Conservation (phyloP, 1,140 invertebrate species). For the Lepidotrigona ventralis region DNA sequence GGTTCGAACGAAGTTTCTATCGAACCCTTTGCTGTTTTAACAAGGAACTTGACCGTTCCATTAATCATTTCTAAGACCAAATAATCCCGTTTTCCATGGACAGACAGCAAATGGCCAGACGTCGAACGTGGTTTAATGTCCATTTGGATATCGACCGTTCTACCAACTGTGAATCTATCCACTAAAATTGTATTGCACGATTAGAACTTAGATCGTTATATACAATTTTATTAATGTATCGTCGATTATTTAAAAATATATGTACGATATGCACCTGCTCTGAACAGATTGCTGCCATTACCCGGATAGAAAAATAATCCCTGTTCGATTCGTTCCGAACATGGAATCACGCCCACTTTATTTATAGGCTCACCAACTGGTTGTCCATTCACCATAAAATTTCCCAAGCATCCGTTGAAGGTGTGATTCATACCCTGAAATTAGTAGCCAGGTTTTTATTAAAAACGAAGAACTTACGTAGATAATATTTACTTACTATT, state of each 20-base stretch:
- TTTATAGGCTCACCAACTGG: slow-evolving; percentile 82
- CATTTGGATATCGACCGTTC: slow-evolving; percentile 89
- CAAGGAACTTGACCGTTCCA: slow-evolving; percentile 89
- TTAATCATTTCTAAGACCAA: slow-evolving; percentile 93
- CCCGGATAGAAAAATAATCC: slow-evolving; percentile 93
- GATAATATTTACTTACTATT: slow-evolving; percentile 71
- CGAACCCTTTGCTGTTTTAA: slow-evolving; percentile 91
- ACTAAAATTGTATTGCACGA: slow-evolving; percentile 61
- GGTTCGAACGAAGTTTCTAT: slow-evolving; percentile 88
- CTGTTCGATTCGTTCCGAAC: slow-evolving; percentile 90
- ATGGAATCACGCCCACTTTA: slow-evolving; percentile 86
- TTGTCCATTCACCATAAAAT: slow-evolving; percentile 87
- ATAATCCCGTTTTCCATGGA: slow-evolving; percentile 90
- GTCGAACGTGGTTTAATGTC: slow-evolving; percentile 93
- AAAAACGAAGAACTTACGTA: neutral
- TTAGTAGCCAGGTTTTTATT: neutral
- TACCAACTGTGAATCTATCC: slow-evolving; percentile 89
- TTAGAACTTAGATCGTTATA: neutral
- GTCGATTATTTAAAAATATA: neutral
- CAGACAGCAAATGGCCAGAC: slow-evolving; percentile 90
- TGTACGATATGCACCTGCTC: slow-evolving; percentile 78
- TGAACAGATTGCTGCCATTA: slow-evolving; percentile 84
- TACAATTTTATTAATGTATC: neutral
- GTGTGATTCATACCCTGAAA: slow-evolving; percentile 82
- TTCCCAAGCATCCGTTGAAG: slow-evolving; percentile 93